Conservation (phyloP, 1,140 invertebrate genomes). For the Pseudobourletiella spinata region DNA sequence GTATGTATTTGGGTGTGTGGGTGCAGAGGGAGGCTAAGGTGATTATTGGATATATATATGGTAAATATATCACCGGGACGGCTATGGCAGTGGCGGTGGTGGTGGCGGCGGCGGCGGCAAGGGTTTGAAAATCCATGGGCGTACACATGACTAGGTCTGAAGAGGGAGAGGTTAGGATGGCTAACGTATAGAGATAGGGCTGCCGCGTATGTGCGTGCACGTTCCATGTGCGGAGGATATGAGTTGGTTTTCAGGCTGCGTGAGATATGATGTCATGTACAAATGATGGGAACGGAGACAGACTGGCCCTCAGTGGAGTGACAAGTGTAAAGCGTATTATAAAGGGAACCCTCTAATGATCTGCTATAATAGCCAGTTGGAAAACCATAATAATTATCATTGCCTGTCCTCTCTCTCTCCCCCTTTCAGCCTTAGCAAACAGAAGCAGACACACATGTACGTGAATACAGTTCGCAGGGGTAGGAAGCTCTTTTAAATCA, state of each 20-base stretch:
- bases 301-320: slow-evolving; percentile 4
- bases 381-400: slow-evolving; percentile 26
- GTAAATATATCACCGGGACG: no score
- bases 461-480: no score
- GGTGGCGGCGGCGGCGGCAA: no score
- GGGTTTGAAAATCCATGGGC: no score
- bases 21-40: background rate
- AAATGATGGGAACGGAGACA: slow-evolving; percentile 28
- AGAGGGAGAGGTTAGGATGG: no score
- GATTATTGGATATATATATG: background rate
- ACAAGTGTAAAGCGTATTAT: slow-evolving; percentile 24
- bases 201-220: no score
- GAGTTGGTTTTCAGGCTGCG: background rate
- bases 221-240: no score
- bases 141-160: no score
- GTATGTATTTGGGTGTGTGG: background rate
- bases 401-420: background rate
- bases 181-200: no score
- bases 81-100: no score
- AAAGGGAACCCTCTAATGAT: slow-evolving; percentile 25
- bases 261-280: slow-evolving; percentile 22
- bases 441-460: no score
- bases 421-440: no score
- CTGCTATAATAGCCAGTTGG: slow-evolving; percentile 14
- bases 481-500: slow-evolving; percentile 5